Evolutionary conservation across 1,140 invertebrate genomes (phyloP), one percentile per base, ranked within the genome.

Genomic region (Colletes gigas): DNA sequence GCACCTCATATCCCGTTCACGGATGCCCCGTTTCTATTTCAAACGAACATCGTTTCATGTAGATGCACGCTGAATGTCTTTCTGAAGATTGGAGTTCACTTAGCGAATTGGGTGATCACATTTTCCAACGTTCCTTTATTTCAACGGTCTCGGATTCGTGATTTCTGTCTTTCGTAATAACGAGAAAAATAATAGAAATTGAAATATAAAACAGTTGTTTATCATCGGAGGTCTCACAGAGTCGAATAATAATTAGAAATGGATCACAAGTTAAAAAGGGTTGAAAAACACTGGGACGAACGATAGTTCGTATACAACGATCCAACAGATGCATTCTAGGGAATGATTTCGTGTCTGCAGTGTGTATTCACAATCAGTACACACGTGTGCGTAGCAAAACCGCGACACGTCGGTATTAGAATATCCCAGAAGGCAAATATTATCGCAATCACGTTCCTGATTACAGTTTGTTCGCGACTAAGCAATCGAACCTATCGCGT

Each of bases 361-460:
- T 30, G 5, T 6, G 39, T 4, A 39, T 17, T 7, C 21, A 62
- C 39, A 12, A 17, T 50, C 15, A 5, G 1, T 17, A 4, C 12
- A 19, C 4, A 30, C 21, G n/a, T 7, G 19, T 47, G 44, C 71
- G 19, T 57, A n/a, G 39, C 17, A 52, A 73, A 17, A 79, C 77
- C 69, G 15, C 60, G 12, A 19, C 21, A 39, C 44, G 44, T 19
- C 12, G 55, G 30, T 19, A 44, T 80, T 80, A 74, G 78, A 80
- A 66, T 80, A 67, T 80, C 41, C 52, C 78, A 1, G 17, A 30
- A 9, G 19, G 78, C 78, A 80, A 80, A 80, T 74, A 80, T 80
- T 74, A 80, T 80, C 70, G 71, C 78, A 74, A 80, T 74, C 71
- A 67, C 52, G 60, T 69, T 19, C 52, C 39, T 74, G 71, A 80